Evolutionary conservation across 2,113 vertebrate genomes (phyloP), one percentile per base, ranked within the genome.

Genomic region (Sturnus vulgaris): DNA sequence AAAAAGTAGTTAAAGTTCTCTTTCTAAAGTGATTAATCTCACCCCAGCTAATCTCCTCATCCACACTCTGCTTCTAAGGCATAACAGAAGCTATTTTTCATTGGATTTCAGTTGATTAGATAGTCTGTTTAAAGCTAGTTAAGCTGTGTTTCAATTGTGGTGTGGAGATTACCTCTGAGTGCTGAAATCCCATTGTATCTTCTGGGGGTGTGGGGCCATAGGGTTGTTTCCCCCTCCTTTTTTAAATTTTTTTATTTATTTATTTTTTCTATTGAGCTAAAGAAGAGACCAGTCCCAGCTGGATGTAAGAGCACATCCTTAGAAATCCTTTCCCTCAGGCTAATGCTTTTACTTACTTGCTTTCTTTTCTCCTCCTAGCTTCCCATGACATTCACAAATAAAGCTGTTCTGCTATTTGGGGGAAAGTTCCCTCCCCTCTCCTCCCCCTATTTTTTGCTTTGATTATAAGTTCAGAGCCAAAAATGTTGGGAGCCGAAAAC

Each of bases 1-100:
- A 97, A 97, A 97, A 98, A 97, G 86, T 98, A 97, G 97, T 98
- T 98, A 98, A 97, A 97, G 93, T 97, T 97, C 91, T 97, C 66
- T 96, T 93, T 98, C 95, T 96, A 86, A 98, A 97, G 97, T 94
- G 82, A 98, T 98, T 98, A 96, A 97, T 98, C 92, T 97, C 94
- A 93, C 89, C 95, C 88, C 82, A 82, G 96, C 95, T 98, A 98
- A 98, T 98, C 95, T 98, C 78, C 87, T 96, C 88, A 96, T 93
- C 93, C 81, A 76, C 97, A 94, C 88, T 91, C 91, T 91, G 88
- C 88, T 98, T 96, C 93, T 95, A 97, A 97, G 94, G 95, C 70
- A 90, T 93, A 97, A 97, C 64, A 97, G 95, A 89, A 97, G 94
- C 78, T 94, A 86, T 94, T 97, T 97, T 96, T 96, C 80, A 96